phyloP scores from a whole-genome alignment of 2,113 vertebrate species.

The Anolis carolinensis region DNA sequence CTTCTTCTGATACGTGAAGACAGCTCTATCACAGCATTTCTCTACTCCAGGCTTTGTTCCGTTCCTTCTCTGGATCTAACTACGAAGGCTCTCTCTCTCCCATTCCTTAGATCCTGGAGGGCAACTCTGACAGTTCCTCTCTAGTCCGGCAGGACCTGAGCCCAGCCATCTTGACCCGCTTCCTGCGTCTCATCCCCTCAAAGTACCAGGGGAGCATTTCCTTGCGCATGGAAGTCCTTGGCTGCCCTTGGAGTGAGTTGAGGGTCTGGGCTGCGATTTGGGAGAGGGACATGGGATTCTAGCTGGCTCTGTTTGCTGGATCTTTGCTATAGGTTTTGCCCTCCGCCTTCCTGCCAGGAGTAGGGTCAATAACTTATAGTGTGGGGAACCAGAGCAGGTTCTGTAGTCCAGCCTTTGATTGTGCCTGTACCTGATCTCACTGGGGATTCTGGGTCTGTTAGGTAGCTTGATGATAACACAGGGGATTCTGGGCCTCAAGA shows the following conservation, averaged over 20 bases:
- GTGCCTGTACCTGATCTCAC: no score
- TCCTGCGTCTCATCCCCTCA: slow-evolving; percentile 79
- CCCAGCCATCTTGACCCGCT: slow-evolving; percentile 73
- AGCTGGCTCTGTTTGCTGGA: background rate
- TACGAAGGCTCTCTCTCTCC: background rate
- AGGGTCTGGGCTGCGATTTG: background rate
- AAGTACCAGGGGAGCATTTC: slow-evolving; percentile 77
- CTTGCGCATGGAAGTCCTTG: slow-evolving; percentile 79
- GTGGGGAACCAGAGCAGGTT: no score
- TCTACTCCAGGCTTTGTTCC: no score
- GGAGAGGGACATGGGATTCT: fast-evolving
- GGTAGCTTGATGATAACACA: no score
- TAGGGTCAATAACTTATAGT: background rate
- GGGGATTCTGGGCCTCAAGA: no score
- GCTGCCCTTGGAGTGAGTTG: slow-evolving; percentile 77
- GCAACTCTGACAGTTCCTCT: slow-evolving; percentile 72
- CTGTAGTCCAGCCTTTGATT: no score
- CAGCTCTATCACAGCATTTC: no score
- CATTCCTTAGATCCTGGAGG: slow-evolving; percentile 76
- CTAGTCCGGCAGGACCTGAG: slow-evolving; percentile 76
- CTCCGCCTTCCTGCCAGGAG: no score
- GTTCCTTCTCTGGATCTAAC: background rate
- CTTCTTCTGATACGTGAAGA: no score
- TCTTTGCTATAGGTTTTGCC: background rate
- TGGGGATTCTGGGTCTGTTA: no score